phyloP scores from a whole-genome alignment of 1,140 invertebrate genomes.

The Lepeophtheirus salmonis region DNA sequence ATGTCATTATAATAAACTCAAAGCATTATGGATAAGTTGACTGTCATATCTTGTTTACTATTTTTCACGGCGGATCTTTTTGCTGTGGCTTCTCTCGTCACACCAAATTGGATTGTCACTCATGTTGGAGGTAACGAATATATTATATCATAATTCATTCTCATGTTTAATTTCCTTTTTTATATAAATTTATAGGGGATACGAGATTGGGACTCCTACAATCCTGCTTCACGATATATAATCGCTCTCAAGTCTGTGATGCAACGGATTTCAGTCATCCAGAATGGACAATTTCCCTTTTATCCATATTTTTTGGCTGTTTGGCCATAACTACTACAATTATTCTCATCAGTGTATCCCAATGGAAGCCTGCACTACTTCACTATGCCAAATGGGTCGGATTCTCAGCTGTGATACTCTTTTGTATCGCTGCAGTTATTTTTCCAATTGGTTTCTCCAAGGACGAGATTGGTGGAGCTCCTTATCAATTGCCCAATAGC shows the following conservation, averaged over 20 bases:
- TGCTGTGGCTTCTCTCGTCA: neutral
- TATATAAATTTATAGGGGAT: no score
- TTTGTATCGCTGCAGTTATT: slow-evolving; percentile 80
- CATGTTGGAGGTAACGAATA: neutral
- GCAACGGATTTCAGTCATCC: neutral
- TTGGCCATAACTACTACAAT: neutral
- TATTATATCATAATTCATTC: neutral
- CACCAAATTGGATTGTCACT: neutral
- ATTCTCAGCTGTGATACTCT: slow-evolving; percentile 55
- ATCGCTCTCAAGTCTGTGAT: neutral
- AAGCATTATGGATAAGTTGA: no score
- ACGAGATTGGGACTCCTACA: neutral
- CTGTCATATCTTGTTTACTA: no score
- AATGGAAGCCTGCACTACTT: neutral
- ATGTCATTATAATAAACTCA: no score
- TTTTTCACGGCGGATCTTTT: neutral
- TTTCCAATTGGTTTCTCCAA: slow-evolving; percentile 90
- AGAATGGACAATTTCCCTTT: neutral
- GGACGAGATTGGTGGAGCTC: slow-evolving; percentile 81
- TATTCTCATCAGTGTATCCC: neutral
- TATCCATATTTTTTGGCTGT: neutral
- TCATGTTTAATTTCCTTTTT: neutral
- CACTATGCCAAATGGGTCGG: neutral
- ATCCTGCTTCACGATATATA: neutral
- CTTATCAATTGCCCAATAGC: slow-evolving; percentile 82